Evolutionary conservation across 35 echinoderm and acorn worm species (phyloP).

Genomic region (Anneissia japonica): DNA sequence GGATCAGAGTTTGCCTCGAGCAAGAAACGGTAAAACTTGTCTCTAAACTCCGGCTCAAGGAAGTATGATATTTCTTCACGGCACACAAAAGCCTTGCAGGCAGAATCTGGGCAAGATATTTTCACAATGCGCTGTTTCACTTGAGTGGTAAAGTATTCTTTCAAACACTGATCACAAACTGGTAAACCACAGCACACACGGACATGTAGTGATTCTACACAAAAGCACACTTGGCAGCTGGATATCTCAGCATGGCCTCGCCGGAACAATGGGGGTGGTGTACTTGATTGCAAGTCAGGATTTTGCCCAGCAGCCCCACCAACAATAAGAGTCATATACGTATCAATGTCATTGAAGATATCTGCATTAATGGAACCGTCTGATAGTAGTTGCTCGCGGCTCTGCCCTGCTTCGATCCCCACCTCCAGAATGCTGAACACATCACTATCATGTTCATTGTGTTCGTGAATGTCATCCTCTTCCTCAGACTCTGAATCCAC

Average conservation of each 20-base stretch:
- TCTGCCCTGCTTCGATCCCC: not conserved
- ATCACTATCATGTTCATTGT: not conserved
- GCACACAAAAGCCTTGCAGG: slow-evolving; percentile 16
- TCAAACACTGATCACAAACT: slow-evolving; percentile 31
- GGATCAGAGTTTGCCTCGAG: slow-evolving; percentile 33
- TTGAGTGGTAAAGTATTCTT: slow-evolving; percentile 23
- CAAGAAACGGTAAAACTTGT: slow-evolving; percentile 37
- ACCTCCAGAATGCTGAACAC: not conserved
- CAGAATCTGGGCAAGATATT: slow-evolving; percentile 24
- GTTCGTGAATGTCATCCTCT: not conserved
- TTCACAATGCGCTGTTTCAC: slow-evolving; percentile 31
- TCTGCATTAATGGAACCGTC: not conserved
- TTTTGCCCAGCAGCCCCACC: not conserved
- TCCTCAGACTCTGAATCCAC: not conserved
- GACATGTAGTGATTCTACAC: not conserved
- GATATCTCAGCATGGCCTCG: not conserved
- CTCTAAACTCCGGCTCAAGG: not conserved
- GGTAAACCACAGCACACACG: slow-evolving; percentile 19
- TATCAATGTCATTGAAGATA: not conserved
- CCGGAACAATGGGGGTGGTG: not conserved
- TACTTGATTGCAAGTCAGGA: not conserved
- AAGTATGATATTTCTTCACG: slow-evolving; percentile 34
- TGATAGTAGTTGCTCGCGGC: not conserved
- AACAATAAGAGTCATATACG: not conserved
- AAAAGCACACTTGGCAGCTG: slow-evolving; percentile 24